phyloP scores from a whole-genome alignment of 2,113 vertebrate genomes.

The Ranitomeya imitator region DNA sequence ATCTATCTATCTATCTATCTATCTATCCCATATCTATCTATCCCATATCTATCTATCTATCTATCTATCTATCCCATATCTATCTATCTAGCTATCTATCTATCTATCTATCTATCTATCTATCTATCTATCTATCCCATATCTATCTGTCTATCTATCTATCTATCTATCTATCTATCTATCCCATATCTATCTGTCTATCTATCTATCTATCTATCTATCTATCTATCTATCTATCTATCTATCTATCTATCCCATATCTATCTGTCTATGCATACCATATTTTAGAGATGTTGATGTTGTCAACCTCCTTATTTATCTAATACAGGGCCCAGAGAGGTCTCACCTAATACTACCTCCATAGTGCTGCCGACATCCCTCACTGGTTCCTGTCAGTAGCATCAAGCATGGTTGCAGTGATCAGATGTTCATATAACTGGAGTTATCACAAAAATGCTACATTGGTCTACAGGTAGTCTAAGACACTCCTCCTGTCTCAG shows the following conservation, averaged over 20 bases:
- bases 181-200: not conserved
- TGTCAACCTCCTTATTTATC: too few relatives aligned
- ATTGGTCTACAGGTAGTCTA: too few relatives aligned
- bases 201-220: not conserved
- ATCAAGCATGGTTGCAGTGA: too few relatives aligned
- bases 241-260: not conserved
- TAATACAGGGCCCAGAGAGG: too few relatives aligned
- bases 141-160: not conserved
- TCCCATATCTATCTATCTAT: not conserved
- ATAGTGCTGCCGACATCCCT: too few relatives aligned
- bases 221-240: constrained; percentile 2
- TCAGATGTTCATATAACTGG: too few relatives aligned
- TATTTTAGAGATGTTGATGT: too few relatives aligned
- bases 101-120: not conserved
- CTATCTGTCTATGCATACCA: not conserved
- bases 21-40: not conserved
- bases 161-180: not conserved
- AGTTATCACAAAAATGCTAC: too few relatives aligned
- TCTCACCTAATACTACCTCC: too few relatives aligned
- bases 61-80: constrained; percentile 7
- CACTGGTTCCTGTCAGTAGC: too few relatives aligned
- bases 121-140: constrained; percentile 3
- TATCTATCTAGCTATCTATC: not conserved
- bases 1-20: not conserved
- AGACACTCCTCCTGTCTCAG: too few relatives aligned